These are phyloP conservation scores for Brachyopa scutellaris DNA, from an alignment of 2,888 invertebrate species.

Conservation along the genomic window DNA sequence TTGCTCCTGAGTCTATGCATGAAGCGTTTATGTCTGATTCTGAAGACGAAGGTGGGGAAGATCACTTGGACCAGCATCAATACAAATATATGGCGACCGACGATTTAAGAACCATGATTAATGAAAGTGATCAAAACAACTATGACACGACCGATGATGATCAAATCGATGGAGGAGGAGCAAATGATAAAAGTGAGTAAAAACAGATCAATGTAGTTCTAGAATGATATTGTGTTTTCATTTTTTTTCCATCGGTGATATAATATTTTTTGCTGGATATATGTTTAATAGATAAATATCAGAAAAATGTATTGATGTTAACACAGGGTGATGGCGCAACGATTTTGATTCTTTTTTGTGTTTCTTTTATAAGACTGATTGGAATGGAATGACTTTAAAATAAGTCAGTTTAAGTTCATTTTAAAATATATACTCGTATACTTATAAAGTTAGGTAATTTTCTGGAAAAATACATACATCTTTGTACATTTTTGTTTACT, in stretches of 20 bases:
- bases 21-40: constrained; percentile 99
- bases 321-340: neutral
- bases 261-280: neutral
- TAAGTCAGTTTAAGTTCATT: too few relatives aligned
- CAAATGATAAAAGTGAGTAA: constrained; percentile 47
- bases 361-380: too few relatives aligned
- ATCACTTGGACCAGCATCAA: constrained; percentile 84
- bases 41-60: constrained; percentile 97
- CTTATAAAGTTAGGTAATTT: too few relatives aligned
- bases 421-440: too few relatives aligned
- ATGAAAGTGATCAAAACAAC: constrained; percentile 88
- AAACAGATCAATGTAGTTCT: neutral
- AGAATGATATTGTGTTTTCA: neutral
- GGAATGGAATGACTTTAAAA: too few relatives aligned
- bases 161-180: constrained; percentile 80
- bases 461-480: too few relatives aligned
- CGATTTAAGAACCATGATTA: constrained; percentile 86
- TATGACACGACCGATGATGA: constrained; percentile 87
- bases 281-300: neutral
- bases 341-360: too few relatives aligned
- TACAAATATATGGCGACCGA: constrained; percentile 92
- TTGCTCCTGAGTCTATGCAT: constrained; percentile 99
- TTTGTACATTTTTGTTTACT: too few relatives aligned
- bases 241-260: neutral
- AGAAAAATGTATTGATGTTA: too few relatives aligned